These are phyloP conservation scores for Didymodactylos carnosus DNA, from an alignment of 2,888 invertebrate genomes.

Conservation along the genomic window DNA sequence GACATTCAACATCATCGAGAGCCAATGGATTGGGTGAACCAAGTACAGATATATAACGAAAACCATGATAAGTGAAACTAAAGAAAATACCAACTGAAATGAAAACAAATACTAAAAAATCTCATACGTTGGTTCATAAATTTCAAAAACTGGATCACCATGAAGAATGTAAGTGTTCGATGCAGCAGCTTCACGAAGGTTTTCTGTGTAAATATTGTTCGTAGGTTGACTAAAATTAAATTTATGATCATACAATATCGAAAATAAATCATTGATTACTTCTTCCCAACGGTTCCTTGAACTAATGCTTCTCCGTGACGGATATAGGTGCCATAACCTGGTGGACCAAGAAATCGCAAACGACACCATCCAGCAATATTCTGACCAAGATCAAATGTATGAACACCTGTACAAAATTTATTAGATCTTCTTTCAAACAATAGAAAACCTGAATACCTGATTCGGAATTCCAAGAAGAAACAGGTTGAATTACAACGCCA, in stretches of 20 bases:
- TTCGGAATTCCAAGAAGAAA: neutral
- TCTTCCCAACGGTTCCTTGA: neutral
- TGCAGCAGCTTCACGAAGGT: neutral
- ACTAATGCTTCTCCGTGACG: neutral
- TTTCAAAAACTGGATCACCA: neutral
- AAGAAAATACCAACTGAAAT: no score
- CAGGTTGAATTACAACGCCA: neutral
- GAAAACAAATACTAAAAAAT: no score
- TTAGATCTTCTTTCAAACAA: no score
- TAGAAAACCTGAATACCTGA: no score
- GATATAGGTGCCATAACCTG: neutral
- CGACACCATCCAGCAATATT: neutral
- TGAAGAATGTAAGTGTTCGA: neutral
- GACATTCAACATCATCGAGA: neutral
- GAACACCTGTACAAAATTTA: neutral
- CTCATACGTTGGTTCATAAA: neutral
- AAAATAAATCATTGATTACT: neutral
- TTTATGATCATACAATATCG: neutral
- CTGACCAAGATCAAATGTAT: neutral
- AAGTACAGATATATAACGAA: neutral
- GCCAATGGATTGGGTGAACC: neutral
- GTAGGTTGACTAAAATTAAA: neutral
- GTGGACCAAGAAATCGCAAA: neutral
- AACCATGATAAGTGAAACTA: neutral
- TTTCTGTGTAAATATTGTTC: neutral